Percentiles rank a stretch among this genome's conserved stretches.
phyloP scores from a whole-genome alignment of 2,113 vertebrate genomes.

The Cardinalis cardinalis region DNA sequence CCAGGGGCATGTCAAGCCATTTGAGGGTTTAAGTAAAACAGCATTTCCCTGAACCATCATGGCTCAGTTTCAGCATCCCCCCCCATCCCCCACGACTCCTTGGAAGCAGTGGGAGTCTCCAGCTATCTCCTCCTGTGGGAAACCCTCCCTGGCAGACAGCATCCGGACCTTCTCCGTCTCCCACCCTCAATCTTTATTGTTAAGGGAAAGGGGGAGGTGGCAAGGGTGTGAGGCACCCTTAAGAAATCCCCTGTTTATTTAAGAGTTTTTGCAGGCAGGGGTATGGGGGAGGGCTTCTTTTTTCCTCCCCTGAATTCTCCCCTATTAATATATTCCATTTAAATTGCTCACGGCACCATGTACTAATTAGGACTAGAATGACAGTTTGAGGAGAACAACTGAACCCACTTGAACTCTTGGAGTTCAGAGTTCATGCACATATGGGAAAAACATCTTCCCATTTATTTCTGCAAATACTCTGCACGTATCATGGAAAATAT shows the following conservation, averaged over 20 bases:
- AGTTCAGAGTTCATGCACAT: slow-evolving; percentile 49
- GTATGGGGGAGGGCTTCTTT: slow-evolving; percentile 26
- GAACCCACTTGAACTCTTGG: slow-evolving; percentile 39
- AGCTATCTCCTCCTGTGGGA: slow-evolving; percentile 43
- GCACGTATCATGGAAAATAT: slow-evolving; percentile 22
- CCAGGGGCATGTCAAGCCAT: slow-evolving; percentile 39
- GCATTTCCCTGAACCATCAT: slow-evolving; percentile 19
- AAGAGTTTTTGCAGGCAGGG: slow-evolving; percentile 49
- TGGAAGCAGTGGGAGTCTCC: slow-evolving; percentile 11
- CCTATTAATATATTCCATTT: slow-evolving; percentile 71
- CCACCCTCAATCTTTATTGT: slow-evolving; percentile 59
- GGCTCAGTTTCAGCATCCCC: background rate
- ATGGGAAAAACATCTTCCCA: slow-evolving; percentile 49
- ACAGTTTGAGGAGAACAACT: slow-evolving; percentile 34
- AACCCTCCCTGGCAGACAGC: slow-evolving; percentile 46
- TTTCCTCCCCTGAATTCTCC: slow-evolving; percentile 57
- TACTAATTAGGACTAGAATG: slow-evolving; percentile 48
- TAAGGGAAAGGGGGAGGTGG: slow-evolving; percentile 43
- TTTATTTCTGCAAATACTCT: slow-evolving; percentile 59
- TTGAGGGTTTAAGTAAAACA: slow-evolving; percentile 53
- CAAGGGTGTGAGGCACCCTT: slow-evolving; percentile 53
- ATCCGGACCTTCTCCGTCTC: slow-evolving; percentile 24
- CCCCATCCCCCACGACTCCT: background rate
- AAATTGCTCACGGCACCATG: slow-evolving; percentile 62
- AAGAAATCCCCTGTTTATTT: slow-evolving; percentile 65